Evolutionary conservation across 2,113 vertebrate species (phyloP).

Genomic region (Progne subis): DNA sequence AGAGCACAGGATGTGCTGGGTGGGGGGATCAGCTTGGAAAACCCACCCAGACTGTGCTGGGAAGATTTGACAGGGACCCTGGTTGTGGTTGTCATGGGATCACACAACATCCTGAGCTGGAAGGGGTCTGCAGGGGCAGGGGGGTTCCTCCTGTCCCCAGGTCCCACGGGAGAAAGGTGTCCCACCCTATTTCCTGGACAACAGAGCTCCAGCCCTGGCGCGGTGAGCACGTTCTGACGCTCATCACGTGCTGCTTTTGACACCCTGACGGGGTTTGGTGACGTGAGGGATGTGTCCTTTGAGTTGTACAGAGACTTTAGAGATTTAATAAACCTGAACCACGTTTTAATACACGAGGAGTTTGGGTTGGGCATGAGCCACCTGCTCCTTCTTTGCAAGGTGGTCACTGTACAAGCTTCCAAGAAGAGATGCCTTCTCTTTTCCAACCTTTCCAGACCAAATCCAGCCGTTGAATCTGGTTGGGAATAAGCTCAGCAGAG

Average conservation of each 20-base stretch:
- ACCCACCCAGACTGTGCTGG: fast-evolving
- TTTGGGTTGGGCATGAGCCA: fast-evolving
- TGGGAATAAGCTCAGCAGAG: background rate
- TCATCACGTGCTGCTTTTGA: fast-evolving
- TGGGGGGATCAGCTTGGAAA: background rate
- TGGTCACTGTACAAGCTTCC: fast-evolving
- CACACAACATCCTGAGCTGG: background rate
- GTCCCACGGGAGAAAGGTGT: fast-evolving
- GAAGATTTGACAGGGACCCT: background rate
- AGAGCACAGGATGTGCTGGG: background rate
- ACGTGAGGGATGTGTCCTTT: fast-evolving
- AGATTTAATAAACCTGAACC: background rate
- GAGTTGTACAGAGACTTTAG: background rate
- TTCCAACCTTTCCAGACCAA: background rate
- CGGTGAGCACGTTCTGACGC: fast-evolving
- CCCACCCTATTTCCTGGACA: background rate
- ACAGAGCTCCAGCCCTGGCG: background rate
- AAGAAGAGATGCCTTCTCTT: background rate
- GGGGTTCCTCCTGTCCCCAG: background rate
- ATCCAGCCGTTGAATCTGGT: fast-evolving
- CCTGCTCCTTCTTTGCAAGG: background rate
- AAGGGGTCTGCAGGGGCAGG: fast-evolving
- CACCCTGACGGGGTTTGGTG: background rate
- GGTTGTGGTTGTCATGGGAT: background rate
- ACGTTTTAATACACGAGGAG: fast-evolving